Evolutionary conservation across 2,888 invertebrate genomes (phyloP).

Genomic region (Tyria jacobaeae): DNA sequence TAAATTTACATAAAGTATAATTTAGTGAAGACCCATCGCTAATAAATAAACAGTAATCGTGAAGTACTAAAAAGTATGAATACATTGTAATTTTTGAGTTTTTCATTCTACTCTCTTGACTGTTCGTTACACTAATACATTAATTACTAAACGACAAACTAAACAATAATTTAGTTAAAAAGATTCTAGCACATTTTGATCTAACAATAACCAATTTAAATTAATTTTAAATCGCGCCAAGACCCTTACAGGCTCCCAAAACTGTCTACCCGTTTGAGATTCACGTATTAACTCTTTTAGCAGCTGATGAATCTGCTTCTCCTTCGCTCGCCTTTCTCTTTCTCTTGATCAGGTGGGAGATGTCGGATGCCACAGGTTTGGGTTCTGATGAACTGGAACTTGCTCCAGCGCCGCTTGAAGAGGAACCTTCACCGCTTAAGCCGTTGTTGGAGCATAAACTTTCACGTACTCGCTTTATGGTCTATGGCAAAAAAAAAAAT

Average conservation of each 20-base stretch:
- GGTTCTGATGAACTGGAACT: slow-evolving; percentile 65
- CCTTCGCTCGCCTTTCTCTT: slow-evolving; percentile 90
- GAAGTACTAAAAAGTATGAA: no score
- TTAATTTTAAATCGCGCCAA: slow-evolving; percentile 29
- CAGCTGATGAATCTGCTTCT: slow-evolving; percentile 84
- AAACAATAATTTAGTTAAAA: not conserved
- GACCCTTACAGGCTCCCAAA: slow-evolving; percentile 30
- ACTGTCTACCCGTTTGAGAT: slow-evolving; percentile 24
- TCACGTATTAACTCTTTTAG: slow-evolving; percentile 87
- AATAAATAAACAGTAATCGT: no score
- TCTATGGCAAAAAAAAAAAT: slow-evolving; percentile 61
- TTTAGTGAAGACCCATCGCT: no score
- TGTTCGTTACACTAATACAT: not conserved
- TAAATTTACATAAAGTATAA: no score
- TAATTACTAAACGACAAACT: no score
- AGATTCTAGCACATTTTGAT: slow-evolving; percentile 10
- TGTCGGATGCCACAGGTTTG: slow-evolving; percentile 90
- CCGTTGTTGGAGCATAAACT: slow-evolving; percentile 69
- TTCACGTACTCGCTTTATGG: slow-evolving; percentile 76
- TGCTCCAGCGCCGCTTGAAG: slow-evolving; percentile 51
- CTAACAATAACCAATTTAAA: slow-evolving; percentile 7
- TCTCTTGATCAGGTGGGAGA: slow-evolving; percentile 93
- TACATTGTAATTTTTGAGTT: no score
- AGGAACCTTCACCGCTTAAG: slow-evolving; percentile 64
- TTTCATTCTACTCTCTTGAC: no score